phyloP scores from a whole-genome alignment of 2,113 vertebrate genomes.

The Elephantulus edwardii region DNA sequence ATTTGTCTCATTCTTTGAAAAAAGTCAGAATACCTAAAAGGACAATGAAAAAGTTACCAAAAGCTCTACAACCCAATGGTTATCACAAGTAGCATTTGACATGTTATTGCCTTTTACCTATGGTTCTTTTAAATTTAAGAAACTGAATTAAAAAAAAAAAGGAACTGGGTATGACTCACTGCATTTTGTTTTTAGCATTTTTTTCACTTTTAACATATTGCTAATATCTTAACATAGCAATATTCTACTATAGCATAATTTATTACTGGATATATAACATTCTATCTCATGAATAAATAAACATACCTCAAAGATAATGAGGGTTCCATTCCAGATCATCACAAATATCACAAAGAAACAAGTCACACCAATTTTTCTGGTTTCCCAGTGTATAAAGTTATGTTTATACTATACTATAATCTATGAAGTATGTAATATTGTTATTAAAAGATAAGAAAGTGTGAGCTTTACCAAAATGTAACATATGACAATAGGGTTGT shows the following conservation, averaged over 20 bases:
- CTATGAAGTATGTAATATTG: no score
- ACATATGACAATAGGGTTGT: no score
- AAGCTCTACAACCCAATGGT: neutral
- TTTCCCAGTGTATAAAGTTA: no score
- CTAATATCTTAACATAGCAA: neutral
- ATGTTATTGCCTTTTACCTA: neutral
- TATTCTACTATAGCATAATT: neutral
- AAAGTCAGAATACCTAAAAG: constrained; percentile 7
- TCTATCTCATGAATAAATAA: neutral
- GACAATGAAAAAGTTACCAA: constrained; percentile 16
- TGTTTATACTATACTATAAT: no score
- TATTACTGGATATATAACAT: neutral
- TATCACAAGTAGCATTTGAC: neutral
- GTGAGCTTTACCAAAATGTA: no score
- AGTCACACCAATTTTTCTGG: no score
- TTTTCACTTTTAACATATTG: constrained; percentile 8
- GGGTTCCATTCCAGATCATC: no score
- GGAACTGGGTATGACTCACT: no score
- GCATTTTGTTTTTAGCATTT: neutral
- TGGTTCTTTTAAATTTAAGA: constrained; percentile 23
- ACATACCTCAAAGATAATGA: no score
- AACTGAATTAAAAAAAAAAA: no score
- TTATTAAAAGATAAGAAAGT: no score
- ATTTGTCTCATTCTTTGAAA: neutral
- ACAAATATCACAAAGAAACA: no score